Conservation (phyloP, 1,140 invertebrate species). For the Dolichoris vasculosae region DNA sequence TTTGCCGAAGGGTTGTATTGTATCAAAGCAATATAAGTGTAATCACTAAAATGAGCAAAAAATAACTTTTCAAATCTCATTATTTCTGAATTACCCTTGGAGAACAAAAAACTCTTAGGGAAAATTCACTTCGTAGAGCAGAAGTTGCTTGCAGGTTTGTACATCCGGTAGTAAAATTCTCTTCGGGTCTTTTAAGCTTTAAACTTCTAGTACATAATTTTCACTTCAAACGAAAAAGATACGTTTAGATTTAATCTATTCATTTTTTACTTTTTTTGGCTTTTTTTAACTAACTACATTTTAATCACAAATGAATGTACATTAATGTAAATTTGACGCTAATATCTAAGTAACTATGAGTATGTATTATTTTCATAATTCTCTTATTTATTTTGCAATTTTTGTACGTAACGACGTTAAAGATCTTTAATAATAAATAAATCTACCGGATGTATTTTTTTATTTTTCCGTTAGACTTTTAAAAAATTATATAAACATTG, state of each 20-base stretch:
- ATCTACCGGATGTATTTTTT: too few relatives aligned
- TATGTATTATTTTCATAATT: not conserved
- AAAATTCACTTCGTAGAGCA: not conserved
- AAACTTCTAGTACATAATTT: not conserved
- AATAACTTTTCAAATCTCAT: constrained; percentile 14
- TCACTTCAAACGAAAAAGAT: not conserved
- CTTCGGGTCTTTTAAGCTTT: not conserved
- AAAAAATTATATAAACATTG: too few relatives aligned
- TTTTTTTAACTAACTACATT: not conserved
- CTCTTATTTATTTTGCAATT: not conserved
- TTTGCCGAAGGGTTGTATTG: not conserved
- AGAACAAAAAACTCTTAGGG: constrained; percentile 11
- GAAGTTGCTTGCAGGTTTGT: not conserved
- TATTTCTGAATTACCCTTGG: not conserved
- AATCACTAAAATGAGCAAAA: not conserved
- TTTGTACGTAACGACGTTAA: too few relatives aligned
- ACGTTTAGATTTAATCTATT: not conserved
- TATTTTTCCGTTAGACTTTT: too few relatives aligned
- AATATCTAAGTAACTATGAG: not conserved
- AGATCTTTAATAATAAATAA: too few relatives aligned
- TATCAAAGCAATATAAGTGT: too few relatives aligned
- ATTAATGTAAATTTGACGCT: not conserved
- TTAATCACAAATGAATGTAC: not conserved
- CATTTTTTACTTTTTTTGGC: not conserved
- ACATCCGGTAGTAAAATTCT: constrained; percentile 1